Conservation (phyloP, 2,888 invertebrate species). For the Sturmia bella region DNA sequence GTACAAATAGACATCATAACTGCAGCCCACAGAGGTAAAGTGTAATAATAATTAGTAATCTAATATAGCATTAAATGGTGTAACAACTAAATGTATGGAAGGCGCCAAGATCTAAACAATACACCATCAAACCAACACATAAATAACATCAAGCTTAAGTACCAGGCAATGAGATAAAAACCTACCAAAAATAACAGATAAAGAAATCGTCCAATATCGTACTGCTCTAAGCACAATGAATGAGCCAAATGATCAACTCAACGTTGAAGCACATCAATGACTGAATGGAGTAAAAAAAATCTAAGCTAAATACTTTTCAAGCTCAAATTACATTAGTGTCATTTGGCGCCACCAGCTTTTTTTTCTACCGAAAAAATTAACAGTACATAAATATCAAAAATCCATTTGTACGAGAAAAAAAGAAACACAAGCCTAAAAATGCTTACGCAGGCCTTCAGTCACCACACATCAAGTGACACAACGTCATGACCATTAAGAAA, state of each 20-base stretch:
- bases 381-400: constrained; percentile 40
- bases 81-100: constrained; percentile 60
- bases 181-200: constrained; percentile 44
- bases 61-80: constrained; percentile 69
- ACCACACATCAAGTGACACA: constrained; percentile 39
- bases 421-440: neutral
- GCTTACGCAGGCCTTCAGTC: constrained; percentile 59
- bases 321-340: constrained; percentile 72
- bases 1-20: constrained; percentile 26
- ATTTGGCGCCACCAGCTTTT: constrained; percentile 71
- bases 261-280: constrained; percentile 1
- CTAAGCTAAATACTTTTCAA: constrained; percentile 60
- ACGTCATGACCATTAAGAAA: constrained; percentile 29
- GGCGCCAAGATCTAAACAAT: constrained; percentile 69
- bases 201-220: constrained; percentile 41
- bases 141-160: constrained; percentile 25
- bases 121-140: constrained; percentile 21
- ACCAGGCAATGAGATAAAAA: constrained; percentile 21
- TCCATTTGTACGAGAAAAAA: constrained; percentile 44
- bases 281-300: constrained; percentile 25
- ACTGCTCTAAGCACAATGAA: constrained; percentile 1
- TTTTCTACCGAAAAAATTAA: constrained; percentile 18
- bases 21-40: constrained; percentile 40
- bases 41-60: constrained; percentile 65
- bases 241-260: constrained; percentile 6